Evolutionary conservation across 2,113 vertebrate species (phyloP).

Genomic region (Ailuropoda melanoleuca): DNA sequence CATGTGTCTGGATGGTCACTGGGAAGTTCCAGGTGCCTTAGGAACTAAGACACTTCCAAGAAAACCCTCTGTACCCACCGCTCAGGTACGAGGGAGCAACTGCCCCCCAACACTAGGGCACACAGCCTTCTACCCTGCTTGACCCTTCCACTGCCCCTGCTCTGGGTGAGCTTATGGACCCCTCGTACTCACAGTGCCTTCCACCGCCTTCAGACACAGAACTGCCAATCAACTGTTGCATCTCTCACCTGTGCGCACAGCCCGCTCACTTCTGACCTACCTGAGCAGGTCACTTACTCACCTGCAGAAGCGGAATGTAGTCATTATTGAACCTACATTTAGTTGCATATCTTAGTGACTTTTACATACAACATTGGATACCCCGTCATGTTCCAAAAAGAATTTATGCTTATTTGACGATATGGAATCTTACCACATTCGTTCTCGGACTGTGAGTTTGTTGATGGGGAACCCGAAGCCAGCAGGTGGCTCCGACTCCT

Average conservation of each 20-base stretch:
- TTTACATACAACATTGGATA: background rate
- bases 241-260: background rate
- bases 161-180: background rate
- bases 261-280: background rate
- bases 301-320: background rate
- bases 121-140: background rate
- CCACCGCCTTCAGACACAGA: background rate
- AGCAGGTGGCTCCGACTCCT: background rate
- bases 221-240: background rate
- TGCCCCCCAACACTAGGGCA: background rate
- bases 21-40: background rate
- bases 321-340: background rate
- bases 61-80: background rate
- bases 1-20: fast-evolving
- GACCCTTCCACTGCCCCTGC: background rate
- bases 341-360: background rate
- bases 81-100: no score
- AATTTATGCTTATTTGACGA: background rate
- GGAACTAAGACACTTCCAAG: background rate
- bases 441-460: background rate
- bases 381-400: background rate
- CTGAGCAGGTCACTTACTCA: background rate
- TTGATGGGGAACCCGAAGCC: background rate
- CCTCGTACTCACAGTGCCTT: background rate
- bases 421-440: background rate